These are phyloP conservation scores for Chelon labrosus DNA, from an alignment of 2,797 vertebrate genomes.

Conservation along the genomic window DNA sequence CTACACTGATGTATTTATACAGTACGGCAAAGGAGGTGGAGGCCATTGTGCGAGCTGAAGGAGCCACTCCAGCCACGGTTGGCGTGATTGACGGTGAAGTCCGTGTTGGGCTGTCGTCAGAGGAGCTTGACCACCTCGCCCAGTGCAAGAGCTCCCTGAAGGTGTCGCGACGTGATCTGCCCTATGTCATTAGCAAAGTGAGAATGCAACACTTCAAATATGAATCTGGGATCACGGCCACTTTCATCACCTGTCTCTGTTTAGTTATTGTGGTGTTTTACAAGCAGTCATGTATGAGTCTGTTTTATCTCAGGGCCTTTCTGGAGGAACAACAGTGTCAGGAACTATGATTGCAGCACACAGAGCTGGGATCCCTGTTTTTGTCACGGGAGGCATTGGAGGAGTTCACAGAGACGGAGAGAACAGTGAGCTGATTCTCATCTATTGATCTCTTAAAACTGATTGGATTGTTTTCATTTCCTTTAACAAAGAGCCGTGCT, in stretches of 20 bases:
- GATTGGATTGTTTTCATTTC: not conserved
- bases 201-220: not conserved
- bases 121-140: conserved; percentile 87
- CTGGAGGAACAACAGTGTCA: conserved; percentile 92
- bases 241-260: too few species aligned
- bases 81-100: conserved; percentile 87
- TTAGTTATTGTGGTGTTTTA: not conserved
- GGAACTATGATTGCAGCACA: conserved; percentile 92
- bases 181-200: conserved; percentile 90
- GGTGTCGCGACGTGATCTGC: conserved; percentile 90
- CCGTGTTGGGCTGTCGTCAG: conserved; percentile 84
- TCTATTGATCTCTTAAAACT: not conserved
- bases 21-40: conserved; percentile 91
- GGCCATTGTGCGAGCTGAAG: conserved; percentile 84
- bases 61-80: conserved; percentile 88
- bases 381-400: conserved; percentile 93
- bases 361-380: conserved; percentile 87
- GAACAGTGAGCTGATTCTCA: conserved; percentile 83
- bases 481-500: not conserved
- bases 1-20: not conserved
- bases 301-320: conserved; percentile 83
- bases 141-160: conserved; percentile 77
- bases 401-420: conserved; percentile 92
- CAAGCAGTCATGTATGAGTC: not conserved
- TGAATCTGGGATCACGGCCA: not conserved